These are phyloP conservation scores for Corapipo altera DNA, from an alignment of 2,113 vertebrate species.

Conservation along the genomic window DNA sequence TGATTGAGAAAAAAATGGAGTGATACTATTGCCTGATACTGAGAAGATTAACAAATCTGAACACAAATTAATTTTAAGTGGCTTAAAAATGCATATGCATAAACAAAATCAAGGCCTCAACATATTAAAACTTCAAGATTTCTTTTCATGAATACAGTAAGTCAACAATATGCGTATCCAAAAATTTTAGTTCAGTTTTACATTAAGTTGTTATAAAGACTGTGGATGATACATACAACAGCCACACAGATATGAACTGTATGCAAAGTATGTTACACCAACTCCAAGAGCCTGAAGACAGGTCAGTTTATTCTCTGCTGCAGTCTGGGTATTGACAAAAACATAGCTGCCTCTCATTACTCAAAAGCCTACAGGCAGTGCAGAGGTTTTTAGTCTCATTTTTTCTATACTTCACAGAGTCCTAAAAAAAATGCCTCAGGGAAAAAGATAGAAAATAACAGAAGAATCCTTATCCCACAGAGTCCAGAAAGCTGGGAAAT, in stretches of 20 bases:
- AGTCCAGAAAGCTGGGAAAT: neutral
- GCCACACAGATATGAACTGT: fast-evolving
- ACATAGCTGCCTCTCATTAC: neutral
- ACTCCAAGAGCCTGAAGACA: neutral
- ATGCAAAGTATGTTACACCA: neutral
- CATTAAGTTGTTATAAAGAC: neutral
- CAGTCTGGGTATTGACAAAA: neutral
- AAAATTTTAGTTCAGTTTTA: neutral
- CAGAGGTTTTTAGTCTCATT: neutral
- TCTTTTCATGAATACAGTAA: neutral
- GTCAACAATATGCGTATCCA: neutral
- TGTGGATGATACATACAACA: neutral
- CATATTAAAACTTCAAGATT: neutral
- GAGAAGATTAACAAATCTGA: neutral
- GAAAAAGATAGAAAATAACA: neutral
- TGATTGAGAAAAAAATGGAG: neutral
- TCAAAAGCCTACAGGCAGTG: neutral
- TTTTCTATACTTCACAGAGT: neutral
- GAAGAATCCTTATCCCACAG: neutral
- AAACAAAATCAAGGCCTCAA: neutral
- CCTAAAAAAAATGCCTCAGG: neutral
- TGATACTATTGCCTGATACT: neutral
- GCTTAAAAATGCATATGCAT: neutral
- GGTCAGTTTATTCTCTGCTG: neutral
- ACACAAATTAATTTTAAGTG: neutral